Base-by-base conservation (phyloP, 2,888 invertebrate genomes). In the Tridacna crocea region DNA sequence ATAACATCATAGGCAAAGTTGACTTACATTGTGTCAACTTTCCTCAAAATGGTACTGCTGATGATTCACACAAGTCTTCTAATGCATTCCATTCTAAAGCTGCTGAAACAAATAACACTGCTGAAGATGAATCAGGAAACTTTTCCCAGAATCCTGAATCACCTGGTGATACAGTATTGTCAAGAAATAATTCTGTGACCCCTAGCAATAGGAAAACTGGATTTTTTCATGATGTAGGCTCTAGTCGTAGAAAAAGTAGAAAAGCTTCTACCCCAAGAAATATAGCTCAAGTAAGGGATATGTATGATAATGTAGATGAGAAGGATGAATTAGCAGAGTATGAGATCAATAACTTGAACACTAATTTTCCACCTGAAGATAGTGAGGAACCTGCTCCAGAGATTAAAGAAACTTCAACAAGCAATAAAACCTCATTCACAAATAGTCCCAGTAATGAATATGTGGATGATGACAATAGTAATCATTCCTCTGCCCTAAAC, bases 261-360 rank as follows among this genome's bases (percentile, higher is more conserved):
- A 90, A 90, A 85, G 82, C 97, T 94, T 97, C 97, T 94, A 96
- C 96, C 91, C 97, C 97, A 0, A 95, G 97, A 90, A 97, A 97
- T 94, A 96, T 97, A 78, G 90, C 87, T 73, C 88, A 91, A 63
- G 87, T 89, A 63, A 81, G 88, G 22, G 88, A 89, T 17, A 55
- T 84, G 13, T 85, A 80, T 78, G 89, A 87, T 22, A 79, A 85
- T 47, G 74, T 80, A 22, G 90, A 90, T 72, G 88, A 89, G 27
- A 88, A 88, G 75, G 92, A 92, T 72, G 92, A 91, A 72, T 86
- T 91, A 47, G 89, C 88, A 12, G 90, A 91, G 60, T 92, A 90
- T 81, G 88, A 89, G 72, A 83, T 90, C 27, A 91, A 91, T 81
- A 90, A 92, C 77, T 87, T 86, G 73, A 91, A 89, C 72, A 88